A percentile compares a stretch with the other conserved stretches of the same genome.
phyloP scores from a whole-genome alignment of 1,140 invertebrate species.

The Trachymyrmex septentrionalis region DNA sequence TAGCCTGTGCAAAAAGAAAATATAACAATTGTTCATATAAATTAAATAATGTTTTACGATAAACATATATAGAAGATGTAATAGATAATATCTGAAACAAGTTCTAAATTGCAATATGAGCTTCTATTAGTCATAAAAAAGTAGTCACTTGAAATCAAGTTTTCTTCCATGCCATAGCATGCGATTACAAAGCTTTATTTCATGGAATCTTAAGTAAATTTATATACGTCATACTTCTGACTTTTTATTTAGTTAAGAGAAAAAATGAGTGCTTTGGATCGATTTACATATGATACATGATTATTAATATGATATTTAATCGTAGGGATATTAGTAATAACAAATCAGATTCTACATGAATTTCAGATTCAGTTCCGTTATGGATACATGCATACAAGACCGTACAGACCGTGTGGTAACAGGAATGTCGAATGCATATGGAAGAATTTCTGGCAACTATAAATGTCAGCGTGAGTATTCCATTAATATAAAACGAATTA shows the following conservation, averaged over 20 bases:
- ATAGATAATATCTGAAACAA: background rate
- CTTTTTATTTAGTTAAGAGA: background rate
- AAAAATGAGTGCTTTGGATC: constrained; percentile 8
- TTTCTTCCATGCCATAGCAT: background rate
- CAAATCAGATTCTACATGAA: constrained; percentile 49
- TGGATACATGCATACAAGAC: constrained; percentile 40
- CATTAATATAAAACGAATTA: constrained; percentile 19
- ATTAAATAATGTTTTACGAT: background rate
- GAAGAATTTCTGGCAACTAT: constrained; percentile 45
- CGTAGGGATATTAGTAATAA: constrained; percentile 32
- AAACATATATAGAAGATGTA: background rate
- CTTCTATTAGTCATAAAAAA: background rate
- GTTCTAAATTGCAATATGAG: background rate
- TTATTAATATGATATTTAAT: constrained; percentile 19
- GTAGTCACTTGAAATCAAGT: background rate
- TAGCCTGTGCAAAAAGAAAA: background rate
- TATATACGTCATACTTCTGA: background rate
- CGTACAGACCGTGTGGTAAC: constrained; percentile 58
- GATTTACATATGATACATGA: background rate
- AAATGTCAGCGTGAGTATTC: constrained; percentile 31
- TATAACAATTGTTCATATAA: background rate
- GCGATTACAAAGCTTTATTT: constrained; percentile 23
- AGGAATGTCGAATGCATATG: constrained; percentile 59
- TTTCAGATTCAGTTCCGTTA: constrained; percentile 27
- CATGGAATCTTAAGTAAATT: background rate